Evolutionary conservation across 2,888 invertebrate species (phyloP).

Genomic region (Dolichopus griseipennis): DNA sequence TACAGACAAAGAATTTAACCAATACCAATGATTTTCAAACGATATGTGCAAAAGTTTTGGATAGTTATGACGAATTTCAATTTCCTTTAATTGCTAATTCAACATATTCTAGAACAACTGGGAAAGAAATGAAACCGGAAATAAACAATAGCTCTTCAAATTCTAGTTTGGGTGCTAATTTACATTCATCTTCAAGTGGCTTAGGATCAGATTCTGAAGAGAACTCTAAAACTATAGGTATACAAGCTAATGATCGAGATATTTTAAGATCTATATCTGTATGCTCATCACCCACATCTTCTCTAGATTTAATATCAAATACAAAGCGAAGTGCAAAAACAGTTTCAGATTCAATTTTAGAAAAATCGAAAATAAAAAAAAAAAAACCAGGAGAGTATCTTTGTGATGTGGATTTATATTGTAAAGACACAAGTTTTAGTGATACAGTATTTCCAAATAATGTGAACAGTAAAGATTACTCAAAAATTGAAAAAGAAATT

Average conservation of each 20-base stretch:
- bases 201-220: constrained; percentile 45
- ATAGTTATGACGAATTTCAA: constrained; percentile 44
- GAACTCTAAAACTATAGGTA: constrained; percentile 13
- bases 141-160: constrained; percentile 44
- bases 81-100: constrained; percentile 64
- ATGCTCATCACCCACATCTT: neutral
- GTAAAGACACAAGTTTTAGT: neutral
- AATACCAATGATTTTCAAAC: neutral
- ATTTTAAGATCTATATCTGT: neutral
- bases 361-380: neutral
- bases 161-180: constrained; percentile 61
- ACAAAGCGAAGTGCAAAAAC: neutral
- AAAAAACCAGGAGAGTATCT: too few relatives aligned
- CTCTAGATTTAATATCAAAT: neutral
- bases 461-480: neutral
- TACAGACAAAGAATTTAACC: neutral
- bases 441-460: neutral
- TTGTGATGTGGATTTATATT: too few relatives aligned
- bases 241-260: constrained; percentile 8
- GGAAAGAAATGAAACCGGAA: constrained; percentile 15
- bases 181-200: constrained; percentile 59
- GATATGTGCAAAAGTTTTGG: neutral
- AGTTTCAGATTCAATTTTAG: neutral
- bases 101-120: constrained; percentile 32
- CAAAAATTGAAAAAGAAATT: neutral